Percentiles rank a stretch among this genome's conserved stretches.
phyloP scores from a whole-genome alignment of 2,888 invertebrate genomes.

The Antheraea assamensis region DNA sequence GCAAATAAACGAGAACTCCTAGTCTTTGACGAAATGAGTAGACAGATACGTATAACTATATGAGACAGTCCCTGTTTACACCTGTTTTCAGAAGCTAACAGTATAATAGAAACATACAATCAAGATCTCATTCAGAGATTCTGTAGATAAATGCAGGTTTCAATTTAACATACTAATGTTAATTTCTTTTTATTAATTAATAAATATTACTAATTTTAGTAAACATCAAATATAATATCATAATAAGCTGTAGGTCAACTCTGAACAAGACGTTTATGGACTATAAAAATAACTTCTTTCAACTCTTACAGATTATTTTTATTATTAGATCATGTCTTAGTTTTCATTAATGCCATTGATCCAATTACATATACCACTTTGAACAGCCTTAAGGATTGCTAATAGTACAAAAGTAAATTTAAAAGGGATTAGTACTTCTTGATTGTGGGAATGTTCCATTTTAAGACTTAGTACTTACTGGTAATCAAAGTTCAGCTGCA shows the following conservation, averaged over 20 bases:
- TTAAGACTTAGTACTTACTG: conserved; percentile 74
- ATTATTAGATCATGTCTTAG: neutral
- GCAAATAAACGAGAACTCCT: neutral
- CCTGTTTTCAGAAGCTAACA: neutral
- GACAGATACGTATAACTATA: neutral
- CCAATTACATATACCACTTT: too few species aligned
- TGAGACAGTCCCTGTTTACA: neutral
- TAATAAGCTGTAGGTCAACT: neutral
- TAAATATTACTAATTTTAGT: too few species aligned
- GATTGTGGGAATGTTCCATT: conserved; percentile 4
- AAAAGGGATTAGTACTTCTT: conserved; percentile 19
- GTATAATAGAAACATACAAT: neutral
- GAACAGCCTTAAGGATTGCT: neutral
- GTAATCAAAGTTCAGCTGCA: conserved; percentile 93
- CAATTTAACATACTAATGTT: neutral
- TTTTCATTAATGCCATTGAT: too few species aligned
- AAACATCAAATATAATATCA: too few species aligned
- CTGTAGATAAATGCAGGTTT: neutral
- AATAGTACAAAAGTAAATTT: neutral
- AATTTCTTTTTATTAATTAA: too few species aligned
- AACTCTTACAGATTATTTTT: neutral
- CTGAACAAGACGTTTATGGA: neutral
- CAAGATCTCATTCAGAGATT: neutral
- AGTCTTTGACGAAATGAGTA: neutral
- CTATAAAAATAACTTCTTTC: neutral